Evolutionary conservation across 2,888 invertebrate genomes (phyloP).

Genomic region (Stenichneumon culpator): DNA sequence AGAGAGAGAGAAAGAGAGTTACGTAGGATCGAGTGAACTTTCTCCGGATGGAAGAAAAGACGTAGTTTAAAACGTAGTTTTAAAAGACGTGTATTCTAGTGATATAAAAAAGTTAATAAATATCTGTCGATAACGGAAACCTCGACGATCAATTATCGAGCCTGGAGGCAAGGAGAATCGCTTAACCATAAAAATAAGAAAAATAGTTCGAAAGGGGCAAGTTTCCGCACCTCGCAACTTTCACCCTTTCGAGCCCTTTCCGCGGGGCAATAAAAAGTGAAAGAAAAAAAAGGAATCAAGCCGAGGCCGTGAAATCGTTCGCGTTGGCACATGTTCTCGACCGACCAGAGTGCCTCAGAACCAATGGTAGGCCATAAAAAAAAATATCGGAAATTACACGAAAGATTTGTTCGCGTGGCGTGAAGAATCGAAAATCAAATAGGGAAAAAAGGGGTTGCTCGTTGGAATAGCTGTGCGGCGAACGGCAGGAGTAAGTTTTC

Average conservation of each 20-base stretch:
- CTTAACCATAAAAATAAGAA: not conserved
- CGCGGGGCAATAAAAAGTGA: slow-evolving; percentile 49
- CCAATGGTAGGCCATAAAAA: slow-evolving; percentile 50
- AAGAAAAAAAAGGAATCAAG: slow-evolving; percentile 30
- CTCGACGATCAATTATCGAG: slow-evolving; percentile 2
- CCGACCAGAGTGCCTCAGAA: slow-evolving; percentile 44
- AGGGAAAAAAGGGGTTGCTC: slow-evolving; percentile 78
- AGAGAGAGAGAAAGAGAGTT: slow-evolving; percentile 32
- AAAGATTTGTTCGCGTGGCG: slow-evolving; percentile 82
- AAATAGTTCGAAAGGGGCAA: slow-evolving; percentile 46
- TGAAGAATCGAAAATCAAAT: slow-evolving; percentile 84
- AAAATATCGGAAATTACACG: slow-evolving; percentile 84
- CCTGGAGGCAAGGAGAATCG: not conserved
- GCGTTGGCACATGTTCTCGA: slow-evolving; percentile 76
- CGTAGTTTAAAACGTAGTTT: not conserved
- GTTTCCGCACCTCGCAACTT: slow-evolving; percentile 3
- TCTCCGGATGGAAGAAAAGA: slow-evolving; percentile 14
- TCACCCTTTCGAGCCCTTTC: slow-evolving; percentile 70
- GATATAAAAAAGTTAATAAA: not conserved
- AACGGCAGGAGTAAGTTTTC: slow-evolving; percentile 51
- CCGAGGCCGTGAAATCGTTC: slow-evolving; percentile 79
- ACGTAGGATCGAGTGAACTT: slow-evolving; percentile 20
- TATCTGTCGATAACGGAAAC: not conserved
- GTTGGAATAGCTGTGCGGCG: slow-evolving; percentile 62
- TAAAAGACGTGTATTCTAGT: not conserved